These are phyloP conservation scores for Campoplex capitator DNA, from an alignment of 2,888 invertebrate species.

Conservation along the genomic window DNA sequence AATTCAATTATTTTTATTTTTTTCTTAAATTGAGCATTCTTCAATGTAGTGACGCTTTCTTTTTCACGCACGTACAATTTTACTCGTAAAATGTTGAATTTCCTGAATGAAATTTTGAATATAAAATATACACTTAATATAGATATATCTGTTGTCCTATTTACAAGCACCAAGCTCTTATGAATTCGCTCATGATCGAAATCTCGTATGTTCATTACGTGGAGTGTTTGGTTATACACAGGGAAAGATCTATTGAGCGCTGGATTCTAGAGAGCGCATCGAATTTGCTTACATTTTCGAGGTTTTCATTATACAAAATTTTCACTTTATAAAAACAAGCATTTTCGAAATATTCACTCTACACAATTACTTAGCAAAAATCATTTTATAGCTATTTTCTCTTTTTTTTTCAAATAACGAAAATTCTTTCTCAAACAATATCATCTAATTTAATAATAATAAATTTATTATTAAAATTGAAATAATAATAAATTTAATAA, in stretches of 20 bases:
- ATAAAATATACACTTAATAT: not conserved
- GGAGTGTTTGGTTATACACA: conserved; percentile 1
- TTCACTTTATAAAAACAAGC: too few species aligned
- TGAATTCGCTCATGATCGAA: not conserved
- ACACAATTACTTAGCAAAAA: not conserved
- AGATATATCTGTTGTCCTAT: not conserved
- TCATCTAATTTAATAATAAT: not conserved
- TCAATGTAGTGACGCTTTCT: not conserved
- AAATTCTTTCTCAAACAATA: not conserved
- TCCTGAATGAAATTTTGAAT: not conserved
- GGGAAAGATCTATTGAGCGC: not conserved
- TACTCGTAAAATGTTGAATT: not conserved
- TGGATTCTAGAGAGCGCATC: not conserved
- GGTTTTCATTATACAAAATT: not conserved
- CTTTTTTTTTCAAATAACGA: not conserved
- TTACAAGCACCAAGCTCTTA: not conserved
- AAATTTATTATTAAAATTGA: too few species aligned
- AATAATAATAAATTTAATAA: too few species aligned
- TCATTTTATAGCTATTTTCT: not conserved
- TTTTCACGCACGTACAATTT: not conserved
- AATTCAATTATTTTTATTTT: not conserved
- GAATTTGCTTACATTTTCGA: not conserved
- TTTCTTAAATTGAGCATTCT: not conserved
- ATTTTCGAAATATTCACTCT: not conserved
- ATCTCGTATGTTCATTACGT: not conserved